A percentile compares a stretch with the other conserved stretches of the same genome.
These are phyloP conservation scores for Phacellophora camtschatica DNA, from an alignment of 30 jellyfish, hydroid and myxozoan species.

Conservation along the genomic window DNA sequence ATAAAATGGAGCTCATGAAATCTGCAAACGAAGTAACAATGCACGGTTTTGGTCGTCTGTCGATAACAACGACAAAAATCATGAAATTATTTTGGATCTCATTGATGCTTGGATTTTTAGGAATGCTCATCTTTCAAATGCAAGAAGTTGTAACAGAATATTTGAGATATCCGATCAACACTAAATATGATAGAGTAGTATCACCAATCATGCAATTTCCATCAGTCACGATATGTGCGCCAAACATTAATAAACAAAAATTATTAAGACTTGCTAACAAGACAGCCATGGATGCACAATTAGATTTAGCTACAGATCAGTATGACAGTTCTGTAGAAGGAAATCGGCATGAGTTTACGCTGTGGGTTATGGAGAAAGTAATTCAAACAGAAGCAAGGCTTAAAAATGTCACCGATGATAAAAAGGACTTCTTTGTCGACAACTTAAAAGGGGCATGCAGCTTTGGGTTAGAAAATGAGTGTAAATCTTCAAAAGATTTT, in stretches of 20 bases:
- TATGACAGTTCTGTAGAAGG: neutral
- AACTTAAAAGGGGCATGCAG: neutral
- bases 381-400: neutral
- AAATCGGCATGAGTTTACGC: neutral
- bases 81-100: conserved; percentile 4
- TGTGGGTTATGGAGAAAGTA: neutral
- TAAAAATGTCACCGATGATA: neutral
- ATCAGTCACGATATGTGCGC: conserved; percentile 41
- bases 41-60: conserved; percentile 48
- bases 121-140: neutral
- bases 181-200: neutral
- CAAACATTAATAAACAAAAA: neutral
- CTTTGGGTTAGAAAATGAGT: neutral
- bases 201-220: conserved; percentile 10
- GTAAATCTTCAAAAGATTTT: conserved; percentile 3
- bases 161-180: neutral
- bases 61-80: neutral
- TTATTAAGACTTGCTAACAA: neutral
- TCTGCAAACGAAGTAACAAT: conserved; percentile 26
- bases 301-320: too few relatives aligned
- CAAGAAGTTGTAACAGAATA: neutral
- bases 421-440: neutral
- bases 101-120: neutral
- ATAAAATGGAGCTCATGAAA: conserved; percentile 34
- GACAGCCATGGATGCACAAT: neutral